Evolutionary conservation across 2,113 vertebrate genomes (phyloP).

Genomic region (Scolopax mira): DNA sequence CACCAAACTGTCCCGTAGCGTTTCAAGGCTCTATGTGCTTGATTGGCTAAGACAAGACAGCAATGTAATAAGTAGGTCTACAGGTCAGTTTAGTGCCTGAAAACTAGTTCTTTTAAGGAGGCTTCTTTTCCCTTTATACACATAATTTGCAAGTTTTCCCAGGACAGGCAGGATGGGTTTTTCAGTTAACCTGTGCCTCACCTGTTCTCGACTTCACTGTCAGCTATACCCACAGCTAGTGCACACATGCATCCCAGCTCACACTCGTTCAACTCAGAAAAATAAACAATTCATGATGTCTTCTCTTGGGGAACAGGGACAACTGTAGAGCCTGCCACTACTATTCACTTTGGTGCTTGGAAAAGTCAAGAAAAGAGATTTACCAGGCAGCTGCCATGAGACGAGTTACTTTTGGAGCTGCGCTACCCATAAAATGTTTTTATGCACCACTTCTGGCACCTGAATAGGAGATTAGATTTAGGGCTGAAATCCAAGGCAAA

Average conservation of each 20-base stretch:
- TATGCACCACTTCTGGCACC: not conserved
- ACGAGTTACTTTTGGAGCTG: not conserved
- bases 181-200: not conserved
- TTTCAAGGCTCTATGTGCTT: not conserved
- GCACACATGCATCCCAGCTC: not conserved
- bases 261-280: not conserved
- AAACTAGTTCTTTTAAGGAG: not conserved
- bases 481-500: not conserved
- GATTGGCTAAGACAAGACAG: not conserved
- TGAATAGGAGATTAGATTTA: not conserved
- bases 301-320: not conserved
- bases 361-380: not conserved
- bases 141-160: not conserved
- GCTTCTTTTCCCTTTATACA: not conserved
- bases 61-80: not conserved
- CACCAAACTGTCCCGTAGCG: not conserved
- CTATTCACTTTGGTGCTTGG: not conserved
- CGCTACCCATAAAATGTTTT: not conserved
- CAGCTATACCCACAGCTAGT: not conserved
- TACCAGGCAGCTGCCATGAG: not conserved
- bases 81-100: not conserved
- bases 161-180: not conserved
- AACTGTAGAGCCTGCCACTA: not conserved
- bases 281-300: not conserved
- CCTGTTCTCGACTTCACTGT: not conserved